A percentile compares a stretch with the other conserved stretches of the same genome.
Evolutionary conservation across 2,797 vertebrate genomes (phyloP).

Genomic region (Diplodus puntazzo): DNA sequence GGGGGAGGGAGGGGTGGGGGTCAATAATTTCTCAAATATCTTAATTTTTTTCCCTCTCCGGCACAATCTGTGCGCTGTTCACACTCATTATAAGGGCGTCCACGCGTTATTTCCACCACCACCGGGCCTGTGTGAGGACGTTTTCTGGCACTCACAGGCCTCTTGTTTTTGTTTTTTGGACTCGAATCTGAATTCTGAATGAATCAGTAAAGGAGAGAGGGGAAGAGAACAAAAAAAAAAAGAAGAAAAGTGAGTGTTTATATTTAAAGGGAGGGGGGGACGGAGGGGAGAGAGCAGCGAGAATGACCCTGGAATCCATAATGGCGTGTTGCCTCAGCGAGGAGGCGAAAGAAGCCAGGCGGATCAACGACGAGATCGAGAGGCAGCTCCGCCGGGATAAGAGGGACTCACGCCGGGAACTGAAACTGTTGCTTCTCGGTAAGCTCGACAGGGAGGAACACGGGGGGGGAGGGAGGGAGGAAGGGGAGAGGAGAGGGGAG

Average conservation of each 20-base stretch:
- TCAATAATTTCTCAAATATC: conserved; percentile 67
- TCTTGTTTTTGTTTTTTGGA: background rate
- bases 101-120: conserved; percentile 62
- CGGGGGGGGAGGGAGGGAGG: background rate
- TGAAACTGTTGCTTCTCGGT: conserved; percentile 94
- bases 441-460: conserved; percentile 67
- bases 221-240: too few relatives aligned
- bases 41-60: conserved; percentile 32
- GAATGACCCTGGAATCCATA: conserved; percentile 97
- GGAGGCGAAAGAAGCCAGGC: conserved; percentile 94
- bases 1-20: conserved; percentile 16
- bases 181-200: conserved; percentile 60
- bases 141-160: conserved; percentile 53
- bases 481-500: background rate
- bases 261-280: background rate
- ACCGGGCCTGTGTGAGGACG: conserved; percentile 69
- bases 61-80: conserved; percentile 54
- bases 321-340: conserved; percentile 98
- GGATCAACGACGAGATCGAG: conserved; percentile 97
- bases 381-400: conserved; percentile 95
- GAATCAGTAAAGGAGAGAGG: conserved; percentile 51
- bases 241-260: conserved; percentile 46
- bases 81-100: conserved; percentile 65
- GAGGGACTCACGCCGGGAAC: conserved; percentile 92
- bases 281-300: conserved; percentile 56